phyloP scores from a whole-genome alignment of 1,140 invertebrate species.

The Cotesia vestalis region DNA sequence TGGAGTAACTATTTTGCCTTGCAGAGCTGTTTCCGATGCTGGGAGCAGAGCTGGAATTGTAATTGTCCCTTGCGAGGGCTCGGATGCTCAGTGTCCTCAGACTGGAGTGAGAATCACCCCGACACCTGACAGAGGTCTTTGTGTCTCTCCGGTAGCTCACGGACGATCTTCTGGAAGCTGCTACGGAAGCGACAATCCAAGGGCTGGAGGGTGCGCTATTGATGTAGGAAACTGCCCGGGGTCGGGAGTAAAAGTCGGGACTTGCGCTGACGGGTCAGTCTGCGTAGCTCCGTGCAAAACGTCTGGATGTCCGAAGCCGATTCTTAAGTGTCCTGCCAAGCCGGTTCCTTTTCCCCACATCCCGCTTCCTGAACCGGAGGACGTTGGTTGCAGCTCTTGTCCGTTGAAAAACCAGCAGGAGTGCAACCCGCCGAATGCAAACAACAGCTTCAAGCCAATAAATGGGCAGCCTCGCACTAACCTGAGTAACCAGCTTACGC shows the following conservation, averaged over 20 bases:
- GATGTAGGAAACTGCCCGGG: conserved; percentile 48
- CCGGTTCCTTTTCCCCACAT: conserved; percentile 60
- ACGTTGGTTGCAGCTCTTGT: conserved; percentile 38
- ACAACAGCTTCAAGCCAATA: conserved; percentile 52
- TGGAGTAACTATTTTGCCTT: conserved; percentile 57
- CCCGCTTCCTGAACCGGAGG: conserved; percentile 52
- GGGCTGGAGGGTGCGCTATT: conserved; percentile 48
- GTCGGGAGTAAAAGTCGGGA: conserved; percentile 50
- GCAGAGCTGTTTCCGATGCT: conserved; percentile 53
- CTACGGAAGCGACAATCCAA: conserved; percentile 50
- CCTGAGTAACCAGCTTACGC: conserved; percentile 60
- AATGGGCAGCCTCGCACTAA: conserved; percentile 60
- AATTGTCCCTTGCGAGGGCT: conserved; percentile 56
- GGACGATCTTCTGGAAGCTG: conserved; percentile 46
- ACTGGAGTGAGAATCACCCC: conserved; percentile 56
- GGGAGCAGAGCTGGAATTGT: conserved; percentile 57
- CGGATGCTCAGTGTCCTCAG: conserved; percentile 44
- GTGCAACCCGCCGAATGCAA: not conserved
- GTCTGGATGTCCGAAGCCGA: conserved; percentile 44
- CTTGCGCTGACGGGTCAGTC: conserved; percentile 51
- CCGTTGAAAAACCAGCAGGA: conserved; percentile 27
- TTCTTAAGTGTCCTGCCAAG: conserved; percentile 45
- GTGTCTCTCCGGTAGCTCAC: conserved; percentile 55
- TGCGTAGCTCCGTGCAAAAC: conserved; percentile 52
- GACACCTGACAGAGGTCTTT: conserved; percentile 56